Evolutionary conservation across 2,888 invertebrate genomes (phyloP).

Genomic region (Drosophila tripunctata): DNA sequence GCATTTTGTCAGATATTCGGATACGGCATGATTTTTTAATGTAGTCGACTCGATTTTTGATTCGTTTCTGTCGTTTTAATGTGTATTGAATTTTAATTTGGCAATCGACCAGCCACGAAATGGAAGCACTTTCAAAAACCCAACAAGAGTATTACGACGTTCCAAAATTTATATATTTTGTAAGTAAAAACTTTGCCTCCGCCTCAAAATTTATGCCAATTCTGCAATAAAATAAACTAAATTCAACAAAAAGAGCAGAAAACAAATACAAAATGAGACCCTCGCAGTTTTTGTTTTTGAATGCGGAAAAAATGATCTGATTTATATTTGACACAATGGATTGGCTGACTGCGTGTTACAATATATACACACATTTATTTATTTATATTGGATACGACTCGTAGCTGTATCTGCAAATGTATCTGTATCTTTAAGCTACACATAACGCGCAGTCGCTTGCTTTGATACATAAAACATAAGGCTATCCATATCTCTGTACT

Average conservation of each 20-base stretch:
- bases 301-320: conserved; percentile 77
- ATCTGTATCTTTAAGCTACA: conserved; percentile 21
- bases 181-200: conserved; percentile 66
- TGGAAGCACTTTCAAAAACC: conserved; percentile 61
- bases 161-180: conserved; percentile 65
- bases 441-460: conserved; percentile 36
- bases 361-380: conserved; percentile 28
- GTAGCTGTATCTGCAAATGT: not conserved
- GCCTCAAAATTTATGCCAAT: conserved; percentile 68
- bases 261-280: conserved; percentile 2
- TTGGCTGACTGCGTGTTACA: conserved; percentile 47
- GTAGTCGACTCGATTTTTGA: conserved; percentile 53
- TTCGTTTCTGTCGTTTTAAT: conserved; percentile 75
- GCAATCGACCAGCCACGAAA: conserved; percentile 16
- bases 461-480: conserved; percentile 81
- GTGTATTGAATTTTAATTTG: conserved; percentile 74
- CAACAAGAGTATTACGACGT: conserved; percentile 42
- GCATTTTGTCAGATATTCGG: conserved; percentile 35
- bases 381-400: too few relatives aligned
- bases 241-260: not conserved
- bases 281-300: conserved; percentile 18
- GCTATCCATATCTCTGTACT: conserved; percentile 9
- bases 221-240: conserved; percentile 42
- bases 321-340: conserved; percentile 81
- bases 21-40: conserved; percentile 68